Evolutionary conservation across 2,797 vertebrate genomes (phyloP).

Genomic region (Pseudomugil gertrudae): DNA sequence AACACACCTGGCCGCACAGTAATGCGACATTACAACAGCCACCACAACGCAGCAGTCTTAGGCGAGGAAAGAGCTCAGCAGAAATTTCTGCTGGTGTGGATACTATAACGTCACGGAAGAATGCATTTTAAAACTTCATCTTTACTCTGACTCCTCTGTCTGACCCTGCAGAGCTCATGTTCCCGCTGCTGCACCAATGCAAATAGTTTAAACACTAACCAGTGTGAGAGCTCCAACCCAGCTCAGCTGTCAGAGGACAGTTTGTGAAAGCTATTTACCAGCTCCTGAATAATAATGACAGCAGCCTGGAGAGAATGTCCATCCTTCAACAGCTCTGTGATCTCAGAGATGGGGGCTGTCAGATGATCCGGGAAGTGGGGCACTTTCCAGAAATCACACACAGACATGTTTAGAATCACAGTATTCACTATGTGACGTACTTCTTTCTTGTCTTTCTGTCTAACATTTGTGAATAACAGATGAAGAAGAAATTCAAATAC

Average conservation of each 20-base stretch:
- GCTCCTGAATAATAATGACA: slow-evolving; percentile 53
- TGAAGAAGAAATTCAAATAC: slow-evolving; percentile 4
- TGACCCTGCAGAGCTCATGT: slow-evolving; percentile 13
- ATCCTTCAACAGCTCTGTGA: slow-evolving; percentile 38
- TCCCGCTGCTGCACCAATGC: neutral
- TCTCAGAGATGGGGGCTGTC: slow-evolving; percentile 40
- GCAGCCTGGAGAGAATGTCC: slow-evolving; percentile 42
- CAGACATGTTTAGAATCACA: slow-evolving; percentile 28
- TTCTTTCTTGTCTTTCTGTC: neutral
- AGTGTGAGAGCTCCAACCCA: slow-evolving; percentile 4
- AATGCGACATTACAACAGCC: slow-evolving; percentile 30
- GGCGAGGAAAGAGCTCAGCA: slow-evolving; percentile 2
- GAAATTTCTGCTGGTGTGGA: neutral
- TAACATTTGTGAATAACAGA: slow-evolving; percentile 1
- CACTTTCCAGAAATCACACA: slow-evolving; percentile 50
- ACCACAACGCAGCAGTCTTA: neutral
- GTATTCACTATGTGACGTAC: neutral
- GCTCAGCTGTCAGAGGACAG: slow-evolving; percentile 41
- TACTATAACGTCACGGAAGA: slow-evolving; percentile 13
- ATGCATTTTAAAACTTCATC: slow-evolving; percentile 1
- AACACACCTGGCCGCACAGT: slow-evolving; percentile 32
- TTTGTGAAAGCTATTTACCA: slow-evolving; percentile 28
- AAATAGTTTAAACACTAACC: slow-evolving; percentile 25
- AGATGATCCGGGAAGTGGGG: slow-evolving; percentile 45
- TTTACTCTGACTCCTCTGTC: slow-evolving; percentile 29